Evolutionary conservation across 2,888 invertebrate genomes (phyloP), one percentile per base, ranked within the genome.

Genomic region (Lasioglossum calceatum): DNA sequence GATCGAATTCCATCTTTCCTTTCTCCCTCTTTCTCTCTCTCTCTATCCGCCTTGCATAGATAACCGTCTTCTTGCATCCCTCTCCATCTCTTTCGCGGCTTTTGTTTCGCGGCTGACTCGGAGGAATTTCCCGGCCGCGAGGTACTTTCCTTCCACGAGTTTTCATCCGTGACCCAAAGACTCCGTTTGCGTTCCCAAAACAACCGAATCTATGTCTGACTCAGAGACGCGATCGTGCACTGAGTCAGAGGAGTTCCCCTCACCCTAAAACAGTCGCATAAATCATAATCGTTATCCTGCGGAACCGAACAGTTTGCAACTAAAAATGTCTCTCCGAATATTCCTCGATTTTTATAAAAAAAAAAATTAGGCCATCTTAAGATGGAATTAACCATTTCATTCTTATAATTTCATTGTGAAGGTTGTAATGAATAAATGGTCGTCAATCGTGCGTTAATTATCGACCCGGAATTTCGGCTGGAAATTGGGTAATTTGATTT

Each of bases 1-100:
- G 90, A 90, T 90, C 90, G 87, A 89, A 85, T 90, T 89, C 86
- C 81, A 79, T 75, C 82, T 67, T 64, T 79, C 72, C 64, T 75
- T 73, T 58, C 76, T 79, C 77, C 72, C 78, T 80, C 72, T 47
- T 19, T 72, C 72, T 14, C 39, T 50, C 36, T 27, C 14, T n/a
- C 12, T 32, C 14, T 58, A 4, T 39, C 71, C 39, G 47, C 19
- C 32, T 64, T 19, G 32, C 19, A 16, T 32, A 16, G 32, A 32
- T 32, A 64, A 16, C 32, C 32, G 64, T 64, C 16, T 67, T 16
- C n/a, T 16, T n/a, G 27, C n/a, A 10, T 42, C n/a, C 7, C 32
- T 72, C 32, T 61, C 75, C 19, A 42, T 12, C 19, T 58, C 61
- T 39, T 73, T 70, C 16, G 36, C 39, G 36, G 14, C 83, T 81